A percentile compares a stretch with the other conserved stretches of the same genome.
Evolutionary conservation across 2,888 invertebrate species (phyloP).

Genomic region (Diarsia brunnea): DNA sequence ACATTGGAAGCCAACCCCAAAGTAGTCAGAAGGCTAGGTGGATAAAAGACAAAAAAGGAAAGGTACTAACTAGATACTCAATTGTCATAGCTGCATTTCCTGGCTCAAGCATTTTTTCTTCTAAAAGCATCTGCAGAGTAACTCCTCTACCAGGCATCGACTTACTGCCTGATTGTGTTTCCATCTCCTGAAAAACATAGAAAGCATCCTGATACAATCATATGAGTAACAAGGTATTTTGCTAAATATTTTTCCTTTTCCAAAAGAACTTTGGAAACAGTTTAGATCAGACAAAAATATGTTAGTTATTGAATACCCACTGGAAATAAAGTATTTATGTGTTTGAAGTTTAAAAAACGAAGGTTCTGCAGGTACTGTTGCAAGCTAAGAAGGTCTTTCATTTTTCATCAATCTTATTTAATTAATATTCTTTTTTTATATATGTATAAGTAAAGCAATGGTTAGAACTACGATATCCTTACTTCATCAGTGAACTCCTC

Average conservation of each 20-base stretch:
- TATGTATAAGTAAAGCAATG: background rate
- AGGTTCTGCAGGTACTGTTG: background rate
- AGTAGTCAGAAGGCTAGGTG: background rate
- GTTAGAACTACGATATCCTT: slow-evolving; percentile 8
- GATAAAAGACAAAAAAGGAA: background rate
- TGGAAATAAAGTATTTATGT: background rate
- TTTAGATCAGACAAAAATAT: background rate
- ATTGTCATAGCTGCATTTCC: slow-evolving; percentile 96
- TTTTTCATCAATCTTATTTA: background rate
- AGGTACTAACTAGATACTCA: slow-evolving; percentile 94
- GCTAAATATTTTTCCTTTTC: background rate
- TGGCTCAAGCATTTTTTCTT: slow-evolving; percentile 95
- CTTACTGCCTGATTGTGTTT: slow-evolving; percentile 86
- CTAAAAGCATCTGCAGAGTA: slow-evolving; percentile 96
- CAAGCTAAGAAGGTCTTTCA: background rate
- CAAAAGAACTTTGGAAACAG: background rate
- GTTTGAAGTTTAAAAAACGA: background rate
- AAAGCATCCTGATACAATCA: background rate
- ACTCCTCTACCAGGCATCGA: slow-evolving; percentile 92
- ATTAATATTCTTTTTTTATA: too few relatives aligned
- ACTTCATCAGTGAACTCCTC: slow-evolving; percentile 89
- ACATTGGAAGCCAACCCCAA: background rate
- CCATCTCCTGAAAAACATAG: slow-evolving; percentile 81
- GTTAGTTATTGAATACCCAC: background rate
- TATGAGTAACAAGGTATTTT: background rate